phyloP scores from a whole-genome alignment of 2,797 vertebrate species.

The Gouania willdenowi region DNA sequence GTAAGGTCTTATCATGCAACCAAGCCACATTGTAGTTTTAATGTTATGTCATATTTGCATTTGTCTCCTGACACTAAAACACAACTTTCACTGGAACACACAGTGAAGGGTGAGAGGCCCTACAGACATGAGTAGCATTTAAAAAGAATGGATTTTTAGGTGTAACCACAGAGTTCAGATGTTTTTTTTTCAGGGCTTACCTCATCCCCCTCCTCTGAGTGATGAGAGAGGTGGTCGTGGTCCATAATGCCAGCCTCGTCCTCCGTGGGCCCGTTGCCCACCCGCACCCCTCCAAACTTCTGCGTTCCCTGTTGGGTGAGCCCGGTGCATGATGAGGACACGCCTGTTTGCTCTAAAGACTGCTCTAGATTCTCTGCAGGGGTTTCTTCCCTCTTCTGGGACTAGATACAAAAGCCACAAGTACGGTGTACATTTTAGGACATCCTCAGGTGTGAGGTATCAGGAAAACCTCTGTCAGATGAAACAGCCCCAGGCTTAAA shows the following conservation, averaged over 20 bases:
- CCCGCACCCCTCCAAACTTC: slow-evolving; percentile 97
- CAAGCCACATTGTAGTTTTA: too few species aligned
- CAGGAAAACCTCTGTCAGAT: too few species aligned
- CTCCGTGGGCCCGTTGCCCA: slow-evolving; percentile 98
- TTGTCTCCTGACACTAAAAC: too few species aligned
- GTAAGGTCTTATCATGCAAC: too few species aligned
- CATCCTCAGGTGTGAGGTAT: too few species aligned
- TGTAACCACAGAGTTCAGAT: neutral
- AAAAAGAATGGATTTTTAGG: too few species aligned
- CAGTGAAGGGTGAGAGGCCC: too few species aligned
- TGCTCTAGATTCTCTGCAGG: slow-evolving; percentile 82
- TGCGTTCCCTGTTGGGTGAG: slow-evolving; percentile 94
- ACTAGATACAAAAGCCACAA: slow-evolving; percentile 86
- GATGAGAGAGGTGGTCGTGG: slow-evolving; percentile 96
- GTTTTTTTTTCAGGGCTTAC: slow-evolving; percentile 66
- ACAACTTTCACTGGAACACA: too few species aligned
- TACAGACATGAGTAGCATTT: too few species aligned
- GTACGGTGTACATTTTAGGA: too few species aligned
- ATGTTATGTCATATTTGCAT: too few species aligned
- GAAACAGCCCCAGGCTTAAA: too few species aligned
- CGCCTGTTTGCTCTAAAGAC: slow-evolving; percentile 82
- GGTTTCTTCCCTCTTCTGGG: slow-evolving; percentile 82
- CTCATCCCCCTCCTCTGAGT: slow-evolving; percentile 97
- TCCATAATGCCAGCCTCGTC: slow-evolving; percentile 99
- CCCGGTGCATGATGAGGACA: slow-evolving; percentile 83